Evolutionary conservation across 2,888 invertebrate genomes (phyloP), one percentile per base, ranked within the genome.

Genomic region (Agriotes lineatus): DNA sequence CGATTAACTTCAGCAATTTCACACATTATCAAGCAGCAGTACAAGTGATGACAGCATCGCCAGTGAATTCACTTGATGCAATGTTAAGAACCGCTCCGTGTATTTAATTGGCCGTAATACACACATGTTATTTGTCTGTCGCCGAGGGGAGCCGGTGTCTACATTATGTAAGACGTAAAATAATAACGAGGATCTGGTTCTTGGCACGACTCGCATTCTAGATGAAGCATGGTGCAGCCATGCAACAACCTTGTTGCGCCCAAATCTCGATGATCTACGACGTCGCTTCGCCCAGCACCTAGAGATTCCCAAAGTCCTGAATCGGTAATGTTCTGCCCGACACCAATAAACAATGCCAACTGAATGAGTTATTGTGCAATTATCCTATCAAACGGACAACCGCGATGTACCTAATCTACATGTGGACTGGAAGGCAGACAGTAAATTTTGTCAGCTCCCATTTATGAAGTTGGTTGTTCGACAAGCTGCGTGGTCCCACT

Each of bases 101-200:
- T 73, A 72, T 74, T 77, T 78, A 78, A 78, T 78, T 78, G 78
- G 71, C 66, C 72, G 73, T 78, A 78, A 78, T 76, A 75, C 57
- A 71, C 70, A 71, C 76, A 75, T 76, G 75, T 76, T 77, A 77
- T 77, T 77, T 75, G 77, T 73, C 70, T 74, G 75, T 75, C 74
- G 75, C 76, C 75, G 76, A 73, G 74, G 73, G 76, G 75, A 72
- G 72, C 61, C 66, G 56, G 48, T 61, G 45, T 62, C 56, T 48
- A 58, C 45, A 63, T 66, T 65, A 65, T 65, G 65, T 65, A 65
- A 65, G 65, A 59, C 44, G 35, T 58, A 56, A 52, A 52, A 52
- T 33, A 52, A 52, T 33, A 52, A 52, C 45, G 42, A 42, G 42
- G 42, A 19, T 48, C 45, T 45, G 20, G 12, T 25, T 42, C 42